Evolutionary conservation across 2,888 invertebrate genomes (phyloP).

Genomic region (Acleris emargana): DNA sequence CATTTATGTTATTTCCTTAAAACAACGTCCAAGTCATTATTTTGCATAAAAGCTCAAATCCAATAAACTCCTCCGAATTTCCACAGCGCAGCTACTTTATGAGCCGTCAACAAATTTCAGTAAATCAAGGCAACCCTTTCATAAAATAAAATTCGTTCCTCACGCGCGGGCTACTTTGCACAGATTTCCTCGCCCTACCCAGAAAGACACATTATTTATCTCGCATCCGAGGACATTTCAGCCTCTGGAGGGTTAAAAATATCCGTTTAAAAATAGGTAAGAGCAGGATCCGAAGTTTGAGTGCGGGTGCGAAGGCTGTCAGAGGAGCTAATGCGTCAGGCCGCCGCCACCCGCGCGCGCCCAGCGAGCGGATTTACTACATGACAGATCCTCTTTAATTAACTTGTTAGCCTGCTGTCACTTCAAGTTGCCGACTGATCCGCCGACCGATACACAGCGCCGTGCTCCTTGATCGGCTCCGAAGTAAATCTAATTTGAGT

Average conservation of each 20-base stretch:
- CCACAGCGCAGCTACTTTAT: slow-evolving; percentile 9
- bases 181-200: slow-evolving; percentile 26
- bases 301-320: slow-evolving; percentile 50
- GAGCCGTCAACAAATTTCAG: slow-evolving; percentile 34
- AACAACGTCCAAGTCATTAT: background rate
- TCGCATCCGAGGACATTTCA: slow-evolving; percentile 27
- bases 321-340: slow-evolving; percentile 14
- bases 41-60: slow-evolving; percentile 9
- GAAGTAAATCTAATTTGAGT: slow-evolving; percentile 4
- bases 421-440: slow-evolving; percentile 46
- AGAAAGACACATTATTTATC: slow-evolving; percentile 30
- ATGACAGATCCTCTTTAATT: slow-evolving; percentile 65
- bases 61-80: slow-evolving; percentile 13
- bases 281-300: slow-evolving; percentile 47
- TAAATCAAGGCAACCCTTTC: slow-evolving; percentile 35
- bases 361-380: slow-evolving; percentile 45
- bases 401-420: slow-evolving; percentile 58
- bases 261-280: slow-evolving; percentile 39
- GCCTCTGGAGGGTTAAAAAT: slow-evolving; percentile 28
- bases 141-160: slow-evolving; percentile 29
- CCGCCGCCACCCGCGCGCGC: slow-evolving; percentile 23
- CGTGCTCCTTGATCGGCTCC: slow-evolving; percentile 6
- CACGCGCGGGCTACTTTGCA: slow-evolving; percentile 30
- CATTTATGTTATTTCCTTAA: background rate
- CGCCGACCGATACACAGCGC: slow-evolving; percentile 11